phyloP scores from a whole-genome alignment of 2,888 invertebrate species.

The Cheilosia impressa region DNA sequence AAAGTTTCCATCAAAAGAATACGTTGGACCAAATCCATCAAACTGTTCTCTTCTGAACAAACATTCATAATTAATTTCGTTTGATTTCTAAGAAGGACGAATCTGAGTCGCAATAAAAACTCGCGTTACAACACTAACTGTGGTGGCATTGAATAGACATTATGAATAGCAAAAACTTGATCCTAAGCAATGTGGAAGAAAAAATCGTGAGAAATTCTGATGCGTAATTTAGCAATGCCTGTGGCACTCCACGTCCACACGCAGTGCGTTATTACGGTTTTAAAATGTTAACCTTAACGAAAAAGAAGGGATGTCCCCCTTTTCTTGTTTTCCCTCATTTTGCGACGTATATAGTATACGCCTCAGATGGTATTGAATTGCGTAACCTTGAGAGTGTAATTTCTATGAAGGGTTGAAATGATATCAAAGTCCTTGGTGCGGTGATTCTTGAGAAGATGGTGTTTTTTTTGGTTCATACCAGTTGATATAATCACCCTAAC shows the following conservation, averaged over 20 bases:
- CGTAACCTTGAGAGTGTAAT: constrained; percentile 63
- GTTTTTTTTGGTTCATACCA: constrained; percentile 8
- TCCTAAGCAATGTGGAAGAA: constrained; percentile 38
- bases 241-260: constrained; percentile 36
- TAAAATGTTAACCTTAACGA: constrained; percentile 43
- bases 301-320: constrained; percentile 61
- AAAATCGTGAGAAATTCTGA: constrained; percentile 75
- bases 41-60: background rate
- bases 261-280: constrained; percentile 45
- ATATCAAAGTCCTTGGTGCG: constrained; percentile 40
- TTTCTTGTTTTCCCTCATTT: constrained; percentile 42
- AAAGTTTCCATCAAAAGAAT: background rate
- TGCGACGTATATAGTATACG: constrained; percentile 61
- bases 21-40: background rate
- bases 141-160: constrained; percentile 1
- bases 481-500: constrained; percentile 53
- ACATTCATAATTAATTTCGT: constrained; percentile 32
- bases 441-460: constrained; percentile 43
- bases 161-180: constrained; percentile 29
- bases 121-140: background rate
- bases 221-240: constrained; percentile 71
- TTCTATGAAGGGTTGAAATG: constrained; percentile 60
- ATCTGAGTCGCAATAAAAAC: constrained; percentile 42
- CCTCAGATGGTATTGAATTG: constrained; percentile 59
- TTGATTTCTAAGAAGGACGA: constrained; percentile 16